phyloP scores from a whole-genome alignment of 37 sponge, comb jelly and placozoan species.

The Cliona cf. orientalis region DNA sequence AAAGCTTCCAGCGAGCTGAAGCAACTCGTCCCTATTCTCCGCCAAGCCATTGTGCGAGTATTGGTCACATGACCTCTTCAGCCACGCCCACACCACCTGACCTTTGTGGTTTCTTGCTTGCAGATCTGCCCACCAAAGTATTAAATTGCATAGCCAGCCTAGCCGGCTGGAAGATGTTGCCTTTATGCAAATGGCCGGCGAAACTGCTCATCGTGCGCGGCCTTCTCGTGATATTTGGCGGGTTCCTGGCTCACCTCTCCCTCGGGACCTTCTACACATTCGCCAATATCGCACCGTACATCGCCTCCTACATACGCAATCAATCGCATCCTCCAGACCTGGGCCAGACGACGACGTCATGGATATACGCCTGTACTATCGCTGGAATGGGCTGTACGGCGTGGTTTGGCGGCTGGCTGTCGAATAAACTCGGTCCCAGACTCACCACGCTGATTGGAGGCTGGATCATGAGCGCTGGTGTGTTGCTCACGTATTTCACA shows the following conservation, averaged over 20 bases:
- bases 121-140: too few relatives aligned
- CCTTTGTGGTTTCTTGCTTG: too few relatives aligned
- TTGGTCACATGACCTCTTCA: too few relatives aligned
- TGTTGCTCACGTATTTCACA: conserved; percentile 43
- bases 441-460: conserved; percentile 75
- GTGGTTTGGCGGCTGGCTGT: conserved; percentile 76
- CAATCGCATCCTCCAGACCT: conserved; percentile 54
- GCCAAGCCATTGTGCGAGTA: too few relatives aligned
- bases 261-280: conserved; percentile 81
- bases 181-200: conserved; percentile 25
- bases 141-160: too few relatives aligned
- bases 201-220: conserved; percentile 9
- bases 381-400: conserved; percentile 63
- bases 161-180: too few relatives aligned
- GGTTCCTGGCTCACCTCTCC: conserved; percentile 73
- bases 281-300: conserved; percentile 85
- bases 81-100: too few relatives aligned
- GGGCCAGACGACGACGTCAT: neutral
- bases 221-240: conserved; percentile 55
- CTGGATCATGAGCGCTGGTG: conserved; percentile 46
- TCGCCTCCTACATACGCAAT: conserved; percentile 77
- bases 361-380: conserved; percentile 58
- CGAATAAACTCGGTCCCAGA: conserved; percentile 69
- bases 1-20: too few relatives aligned
- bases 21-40: too few relatives aligned